Evolutionary conservation across 2,888 invertebrate species (phyloP), one percentile per base, ranked within the genome.

Genomic region (Lathronympha strigana): DNA sequence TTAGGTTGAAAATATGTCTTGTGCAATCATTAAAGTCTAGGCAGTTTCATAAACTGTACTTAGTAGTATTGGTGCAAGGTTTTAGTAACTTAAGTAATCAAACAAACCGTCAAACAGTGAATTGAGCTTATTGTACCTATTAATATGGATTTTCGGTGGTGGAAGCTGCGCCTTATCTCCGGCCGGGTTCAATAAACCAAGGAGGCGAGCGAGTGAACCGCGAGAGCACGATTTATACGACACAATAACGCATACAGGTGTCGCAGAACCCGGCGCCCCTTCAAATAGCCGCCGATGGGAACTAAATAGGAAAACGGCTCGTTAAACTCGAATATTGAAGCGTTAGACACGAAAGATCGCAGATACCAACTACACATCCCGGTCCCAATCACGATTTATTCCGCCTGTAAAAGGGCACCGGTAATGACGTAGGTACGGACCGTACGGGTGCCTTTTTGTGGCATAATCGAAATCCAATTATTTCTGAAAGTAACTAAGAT

Each of bases 381-480:
- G 53, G 64, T 43, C 83, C 88, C 89, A 88, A 88, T 91, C 88
- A 89, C 88, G 83, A 87, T 86, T 85, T 87, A 87, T 86, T 82
- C 81, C 80, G 78, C 78, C 87, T 87, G 77, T 83, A 89, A 87
- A 90, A 86, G 90, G 90, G 83, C 86, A 87, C 76, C 85, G 79
- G 83, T 90, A 90, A 91, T 90, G 90, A 91, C 78, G 85, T 82
- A 86, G 66, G 60, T 66, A 61, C 63, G 55, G 63, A 55, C 82
- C 80, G 80, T 74, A 69, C 76, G 75, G 74, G 77, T 82, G 78
- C 79, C 82, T 83, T 86, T 87, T 87, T 86, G 83, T 84, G 83
- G 83, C 84, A 85, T 87, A 89, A 90, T 91, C 86, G 88, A 89
- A 88, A 90, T 87, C 88, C 90, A 90, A 92, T 91, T 92, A 92